Base-by-base conservation (phyloP, 1,140 invertebrate species). In the Magallana angulata region DNA sequence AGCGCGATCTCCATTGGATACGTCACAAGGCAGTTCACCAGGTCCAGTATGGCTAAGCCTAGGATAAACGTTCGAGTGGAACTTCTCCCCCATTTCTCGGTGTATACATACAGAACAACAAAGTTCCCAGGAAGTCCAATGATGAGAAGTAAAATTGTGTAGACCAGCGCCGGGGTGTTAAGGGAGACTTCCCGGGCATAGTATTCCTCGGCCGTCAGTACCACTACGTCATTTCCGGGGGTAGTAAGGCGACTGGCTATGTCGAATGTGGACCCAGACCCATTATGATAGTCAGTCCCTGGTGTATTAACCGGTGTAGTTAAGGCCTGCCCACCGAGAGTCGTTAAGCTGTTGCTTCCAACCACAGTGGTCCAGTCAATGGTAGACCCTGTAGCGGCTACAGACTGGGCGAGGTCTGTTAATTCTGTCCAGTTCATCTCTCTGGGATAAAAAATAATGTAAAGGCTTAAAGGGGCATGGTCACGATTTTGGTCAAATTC, bases 111-210 rank as follows among this genome's bases (percentile, higher is more conserved):
- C 48, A 89, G 89, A 0, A 91, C 91, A 9, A 92, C 83, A 6
- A 86, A 68, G 87, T 92, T 92, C 4, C 92, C 92, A 18, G 91
- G 87, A 5, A 88, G 48, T 1, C 91, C 92, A 12, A 90, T 82
- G 3, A 90, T 5, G 58, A 92, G 87, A 12, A 92, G 76, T 36
- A 91, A 14, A 58, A 80, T 82, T 11, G 91, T 85, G 82, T 91
- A 89, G 0, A 91, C 60, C 5, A 92, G 87, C 16, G 91, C 89
- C 0, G 92, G 90, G 6, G 91, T 82, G 57, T 76, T 76, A 1
- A 80, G 57, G 3, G 14, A 57, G 9, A 84, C 12, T 48, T 60
- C 30, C 36, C 76, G 76, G 7, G 82, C 24, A n/a, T 60, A 57
- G 7, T 30, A 76, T 8, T 76, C 24, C 36, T 76, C 68, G 24